These are phyloP conservation scores for Axea sp. DNA, from an alignment of 2,888 invertebrate species.

Conservation along the genomic window DNA sequence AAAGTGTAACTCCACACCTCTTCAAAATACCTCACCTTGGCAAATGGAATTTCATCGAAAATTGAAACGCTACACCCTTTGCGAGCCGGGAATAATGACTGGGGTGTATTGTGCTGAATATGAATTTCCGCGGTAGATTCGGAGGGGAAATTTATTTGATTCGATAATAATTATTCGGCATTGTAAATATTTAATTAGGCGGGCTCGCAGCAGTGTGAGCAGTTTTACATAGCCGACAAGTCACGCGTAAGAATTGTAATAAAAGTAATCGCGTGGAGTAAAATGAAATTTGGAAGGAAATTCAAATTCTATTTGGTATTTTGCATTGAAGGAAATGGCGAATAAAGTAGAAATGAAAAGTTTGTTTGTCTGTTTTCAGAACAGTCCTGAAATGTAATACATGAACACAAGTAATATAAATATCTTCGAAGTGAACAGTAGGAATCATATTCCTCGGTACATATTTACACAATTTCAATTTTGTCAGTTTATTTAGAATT, in stretches of 20 bases:
- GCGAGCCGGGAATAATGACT: slow-evolving; percentile 17
- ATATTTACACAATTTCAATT: slow-evolving; percentile 1
- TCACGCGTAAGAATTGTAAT: neutral
- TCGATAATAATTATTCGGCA: neutral
- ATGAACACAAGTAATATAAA: slow-evolving; percentile 2
- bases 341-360: slow-evolving; percentile 6
- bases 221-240: neutral
- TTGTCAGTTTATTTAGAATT: neutral
- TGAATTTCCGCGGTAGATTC: slow-evolving; percentile 2
- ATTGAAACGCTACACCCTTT: slow-evolving; percentile 44
- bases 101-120: slow-evolving; percentile 12
- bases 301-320: slow-evolving; percentile 10
- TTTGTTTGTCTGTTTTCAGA: neutral
- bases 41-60: slow-evolving; percentile 55
- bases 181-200: slow-evolving; percentile 4
- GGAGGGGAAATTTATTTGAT: slow-evolving; percentile 5
- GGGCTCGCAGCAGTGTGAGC: neutral
- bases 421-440: slow-evolving; percentile 9
- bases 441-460: neutral
- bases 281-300: neutral
- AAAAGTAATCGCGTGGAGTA: neutral
- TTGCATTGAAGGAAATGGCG: slow-evolving; percentile 4
- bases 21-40: slow-evolving; percentile 35
- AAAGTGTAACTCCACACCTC: slow-evolving; percentile 63
- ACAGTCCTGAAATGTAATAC: neutral